Conservation (phyloP, 2,888 invertebrate species). For the Hylaea fasciaria region DNA sequence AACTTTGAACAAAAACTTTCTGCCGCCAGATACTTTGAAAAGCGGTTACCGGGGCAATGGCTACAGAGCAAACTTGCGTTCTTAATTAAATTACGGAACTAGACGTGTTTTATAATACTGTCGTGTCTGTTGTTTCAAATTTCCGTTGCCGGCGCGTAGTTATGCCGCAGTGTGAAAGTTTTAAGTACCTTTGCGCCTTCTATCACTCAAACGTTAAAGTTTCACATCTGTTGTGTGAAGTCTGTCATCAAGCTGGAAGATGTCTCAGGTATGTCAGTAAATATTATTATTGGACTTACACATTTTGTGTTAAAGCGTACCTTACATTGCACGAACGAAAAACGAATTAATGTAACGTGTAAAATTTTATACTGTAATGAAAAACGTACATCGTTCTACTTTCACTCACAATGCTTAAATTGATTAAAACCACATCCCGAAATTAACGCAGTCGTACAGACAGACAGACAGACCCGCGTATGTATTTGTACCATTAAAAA, state of each 20-base stretch:
- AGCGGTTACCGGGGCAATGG: slow-evolving; percentile 37
- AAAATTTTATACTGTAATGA: too few relatives aligned
- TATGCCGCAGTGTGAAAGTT: slow-evolving; percentile 17
- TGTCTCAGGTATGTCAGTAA: background rate
- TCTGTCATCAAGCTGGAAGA: background rate
- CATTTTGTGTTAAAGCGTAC: too few relatives aligned
- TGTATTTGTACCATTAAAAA: too few relatives aligned
- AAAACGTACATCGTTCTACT: too few relatives aligned
- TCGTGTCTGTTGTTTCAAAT: slow-evolving; percentile 25
- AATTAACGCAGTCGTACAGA: too few relatives aligned
- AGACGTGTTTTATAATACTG: slow-evolving; percentile 34
- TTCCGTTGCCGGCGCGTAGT: slow-evolving; percentile 15
- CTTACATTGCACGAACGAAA: too few relatives aligned
- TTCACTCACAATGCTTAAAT: too few relatives aligned
- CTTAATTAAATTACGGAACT: slow-evolving; percentile 39
- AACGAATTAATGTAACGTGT: too few relatives aligned
- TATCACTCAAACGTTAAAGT: background rate
- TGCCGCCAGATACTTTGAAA: slow-evolving; percentile 33
- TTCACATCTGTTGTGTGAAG: background rate
- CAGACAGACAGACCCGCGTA: too few relatives aligned
- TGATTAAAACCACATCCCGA: too few relatives aligned
- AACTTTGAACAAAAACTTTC: slow-evolving; percentile 38
- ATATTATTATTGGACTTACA: background rate
- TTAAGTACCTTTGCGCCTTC: slow-evolving; percentile 3
- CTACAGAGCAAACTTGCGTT: slow-evolving; percentile 30